Evolutionary conservation across 2,888 invertebrate species (phyloP).

Genomic region (Caenorhabditis sp.): DNA sequence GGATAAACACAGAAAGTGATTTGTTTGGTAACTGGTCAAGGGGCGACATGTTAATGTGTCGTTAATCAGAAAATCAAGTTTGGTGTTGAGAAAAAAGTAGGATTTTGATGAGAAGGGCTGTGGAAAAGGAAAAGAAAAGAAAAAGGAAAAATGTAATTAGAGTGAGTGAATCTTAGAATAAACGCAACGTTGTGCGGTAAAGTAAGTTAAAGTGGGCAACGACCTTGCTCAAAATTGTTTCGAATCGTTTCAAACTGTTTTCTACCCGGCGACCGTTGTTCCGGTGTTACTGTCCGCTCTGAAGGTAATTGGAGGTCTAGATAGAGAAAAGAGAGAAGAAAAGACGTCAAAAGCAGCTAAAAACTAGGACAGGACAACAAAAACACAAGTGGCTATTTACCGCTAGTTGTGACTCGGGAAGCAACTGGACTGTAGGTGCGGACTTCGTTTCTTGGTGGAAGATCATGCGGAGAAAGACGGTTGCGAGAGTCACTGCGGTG

Average conservation of each 20-base stretch:
- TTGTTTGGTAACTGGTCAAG: conserved; percentile 11
- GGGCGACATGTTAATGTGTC: conserved; percentile 44
- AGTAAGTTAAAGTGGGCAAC: conserved; percentile 17
- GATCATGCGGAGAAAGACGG: conserved; percentile 69
- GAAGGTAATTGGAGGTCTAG: conserved; percentile 52
- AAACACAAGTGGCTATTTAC: conserved; percentile 20
- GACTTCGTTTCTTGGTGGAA: conserved; percentile 66
- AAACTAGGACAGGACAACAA: conserved; percentile 13
- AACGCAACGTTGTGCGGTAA: conserved; percentile 14
- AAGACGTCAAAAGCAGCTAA: conserved; percentile 17
- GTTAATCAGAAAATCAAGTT: conserved; percentile 50
- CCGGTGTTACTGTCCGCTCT: conserved; percentile 63
- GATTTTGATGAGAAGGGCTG: conserved; percentile 19
- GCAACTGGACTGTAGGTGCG: conserved; percentile 57
- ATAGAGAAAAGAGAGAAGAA: conserved; percentile 32
- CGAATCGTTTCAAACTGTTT: conserved; percentile 72
- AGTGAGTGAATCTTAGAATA: conserved; percentile 18
- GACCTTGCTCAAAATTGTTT: conserved; percentile 76
- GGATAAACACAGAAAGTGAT: conserved; percentile 21
- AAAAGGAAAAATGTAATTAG: conserved; percentile 22
- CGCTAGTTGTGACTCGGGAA: conserved; percentile 58
- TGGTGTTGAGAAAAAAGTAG: conserved; percentile 8
- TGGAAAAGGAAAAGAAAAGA: too few relatives aligned
- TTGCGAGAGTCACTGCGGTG: conserved; percentile 72
- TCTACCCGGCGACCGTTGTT: conserved; percentile 72